These are phyloP conservation scores for Cichlasoma orientale DNA, from an alignment of 2,797 vertebrate genomes.

Conservation along the genomic window DNA sequence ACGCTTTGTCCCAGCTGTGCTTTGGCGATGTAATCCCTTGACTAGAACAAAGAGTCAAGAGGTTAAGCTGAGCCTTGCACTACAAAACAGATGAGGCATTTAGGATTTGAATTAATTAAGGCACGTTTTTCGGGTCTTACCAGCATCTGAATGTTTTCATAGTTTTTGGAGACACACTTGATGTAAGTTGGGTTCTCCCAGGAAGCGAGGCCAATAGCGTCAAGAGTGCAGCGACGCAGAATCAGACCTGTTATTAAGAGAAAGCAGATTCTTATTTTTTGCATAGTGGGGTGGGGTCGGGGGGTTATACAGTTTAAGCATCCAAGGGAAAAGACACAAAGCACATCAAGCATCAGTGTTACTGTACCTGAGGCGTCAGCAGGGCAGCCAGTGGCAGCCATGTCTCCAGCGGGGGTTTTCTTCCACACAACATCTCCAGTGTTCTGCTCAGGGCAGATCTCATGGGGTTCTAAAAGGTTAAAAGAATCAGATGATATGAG, in stretches of 20 bases:
- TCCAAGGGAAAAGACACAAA: background rate
- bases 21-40: conserved; percentile 89
- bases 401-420: conserved; percentile 90
- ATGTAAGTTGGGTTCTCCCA: conserved; percentile 94
- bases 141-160: conserved; percentile 93
- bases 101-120: conserved; percentile 10
- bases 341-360: background rate
- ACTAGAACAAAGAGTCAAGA: conserved; percentile 70
- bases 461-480: conserved; percentile 88
- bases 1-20: conserved; percentile 86
- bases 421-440: conserved; percentile 90
- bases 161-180: conserved; percentile 95
- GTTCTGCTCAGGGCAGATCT: conserved; percentile 92
- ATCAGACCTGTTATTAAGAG: conserved; percentile 84
- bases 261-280: conserved; percentile 7
- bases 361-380: conserved; percentile 89
- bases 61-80: conserved; percentile 34
- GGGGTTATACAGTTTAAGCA: background rate
- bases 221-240: conserved; percentile 91
- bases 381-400: conserved; percentile 88
- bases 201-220: conserved; percentile 91
- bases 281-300: background rate
- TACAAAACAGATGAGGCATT: conserved; percentile 2
- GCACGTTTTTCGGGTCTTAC: conserved; percentile 73
- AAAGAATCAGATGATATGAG: background rate